Percentiles rank a stretch among this genome's conserved stretches.
phyloP scores from a whole-genome alignment of 2,888 invertebrate genomes.

The Agrotis segetum region DNA sequence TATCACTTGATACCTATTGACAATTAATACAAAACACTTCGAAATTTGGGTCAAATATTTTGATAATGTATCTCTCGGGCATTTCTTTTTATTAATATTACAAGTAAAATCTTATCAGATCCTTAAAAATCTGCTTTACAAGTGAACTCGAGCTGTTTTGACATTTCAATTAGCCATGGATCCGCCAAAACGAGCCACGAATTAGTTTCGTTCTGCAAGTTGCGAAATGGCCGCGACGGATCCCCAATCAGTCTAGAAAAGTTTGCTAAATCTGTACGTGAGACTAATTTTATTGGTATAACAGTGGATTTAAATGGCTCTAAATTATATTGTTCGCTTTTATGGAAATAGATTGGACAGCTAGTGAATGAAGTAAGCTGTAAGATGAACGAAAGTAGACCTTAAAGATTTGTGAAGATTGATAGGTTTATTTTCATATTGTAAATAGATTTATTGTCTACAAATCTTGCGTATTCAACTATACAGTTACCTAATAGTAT shows the following conservation, averaged over 20 bases:
- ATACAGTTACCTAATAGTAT: slow-evolving; percentile 20
- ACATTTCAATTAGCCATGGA: slow-evolving; percentile 21
- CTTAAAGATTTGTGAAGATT: not conserved
- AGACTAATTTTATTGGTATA: slow-evolving; percentile 8
- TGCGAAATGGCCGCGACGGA: slow-evolving; percentile 12
- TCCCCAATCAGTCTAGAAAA: slow-evolving; percentile 7
- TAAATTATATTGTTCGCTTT: not conserved
- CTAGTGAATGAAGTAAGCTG: not conserved
- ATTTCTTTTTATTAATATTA: slow-evolving; percentile 28
- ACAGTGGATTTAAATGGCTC: slow-evolving; percentile 9
- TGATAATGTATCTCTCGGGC: too few species aligned
- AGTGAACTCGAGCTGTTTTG: slow-evolving; percentile 20
- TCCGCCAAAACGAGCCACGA: slow-evolving; percentile 9
- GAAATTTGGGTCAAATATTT: too few species aligned
- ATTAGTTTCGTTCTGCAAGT: slow-evolving; percentile 32
- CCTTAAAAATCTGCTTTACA: slow-evolving; percentile 2
- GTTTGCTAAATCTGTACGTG: slow-evolving; percentile 19
- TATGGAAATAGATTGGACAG: not conserved
- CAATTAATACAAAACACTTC: too few species aligned
- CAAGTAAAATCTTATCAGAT: slow-evolving; percentile 34
- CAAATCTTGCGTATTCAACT: slow-evolving; percentile 7
- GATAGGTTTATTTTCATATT: not conserved
- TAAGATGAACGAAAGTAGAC: not conserved
- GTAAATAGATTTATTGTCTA: not conserved
- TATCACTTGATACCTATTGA: too few species aligned